Base-by-base conservation (phyloP, 2,888 invertebrate species). In the Dascillus cervinus region DNA sequence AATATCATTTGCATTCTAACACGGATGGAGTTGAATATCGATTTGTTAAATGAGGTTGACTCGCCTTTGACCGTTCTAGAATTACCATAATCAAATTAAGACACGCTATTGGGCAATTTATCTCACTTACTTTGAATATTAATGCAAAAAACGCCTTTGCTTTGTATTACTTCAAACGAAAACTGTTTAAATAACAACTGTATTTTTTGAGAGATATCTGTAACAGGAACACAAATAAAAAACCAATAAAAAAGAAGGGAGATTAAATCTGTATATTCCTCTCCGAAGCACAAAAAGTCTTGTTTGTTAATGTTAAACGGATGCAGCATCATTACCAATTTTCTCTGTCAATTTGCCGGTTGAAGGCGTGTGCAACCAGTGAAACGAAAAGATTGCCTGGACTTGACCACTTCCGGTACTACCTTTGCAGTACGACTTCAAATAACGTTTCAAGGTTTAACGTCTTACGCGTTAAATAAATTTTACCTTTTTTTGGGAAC, bases 21-120 rank as follows among this genome's bases (percentile, higher is more conserved):
- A n/a, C n/a, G n/a, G n/a, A n/a, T n/a, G n/a, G n/a, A n/a, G n/a
- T 32, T 29, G 19, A 32, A 22, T 38, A 39, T 39, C 29, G 39
- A 39, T 39, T 19, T 23, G 12, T 19, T 25, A 14, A 30, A 32
- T 26, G 22, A 32, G 28, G 24, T 29, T 22, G 32, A 37, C 32
- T 36, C 26, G 32, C 33, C 34, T 38, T 31, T 41, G 46, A 41
- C 37, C 44, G 40, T 41, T 39, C 41, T 44, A n/a, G 39, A 50
- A 55, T 51, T 52, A 52, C 48, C 39, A 45, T 55, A 55, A 55
- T 53, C 50, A 53, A 53, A 54, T 53, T 51, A 53, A 40, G 36
- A 38, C 56, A 56, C 55, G 56, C 56, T 38, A 56, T 51, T 47
- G 44, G 41, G 49, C 47, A 52, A 56, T 55, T 56, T 55, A 46